These are phyloP conservation scores for Grammomys dolichurus DNA, from an alignment of 2,113 vertebrate species.

Conservation along the genomic window DNA sequence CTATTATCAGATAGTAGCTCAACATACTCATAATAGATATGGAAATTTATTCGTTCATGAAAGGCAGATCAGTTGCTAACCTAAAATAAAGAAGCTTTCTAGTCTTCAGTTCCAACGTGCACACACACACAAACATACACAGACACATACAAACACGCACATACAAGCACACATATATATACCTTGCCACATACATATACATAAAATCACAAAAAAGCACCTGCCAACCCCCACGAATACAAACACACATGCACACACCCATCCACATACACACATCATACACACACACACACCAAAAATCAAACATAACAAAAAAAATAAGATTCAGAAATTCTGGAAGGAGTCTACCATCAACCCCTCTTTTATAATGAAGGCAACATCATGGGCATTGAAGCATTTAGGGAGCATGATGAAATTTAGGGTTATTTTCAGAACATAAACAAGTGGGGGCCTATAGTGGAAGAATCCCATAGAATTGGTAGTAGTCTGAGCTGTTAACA, in stretches of 20 bases:
- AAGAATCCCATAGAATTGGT: background rate
- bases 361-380: background rate
- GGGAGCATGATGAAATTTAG: background rate
- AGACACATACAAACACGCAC: background rate
- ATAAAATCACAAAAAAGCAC: background rate
- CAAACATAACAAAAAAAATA: background rate
- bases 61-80: background rate
- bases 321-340: background rate
- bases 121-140: background rate
- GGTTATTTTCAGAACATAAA: background rate
- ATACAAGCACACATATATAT: background rate
- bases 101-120: background rate
- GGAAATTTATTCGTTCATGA: background rate
- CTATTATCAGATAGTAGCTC: background rate
- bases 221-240: background rate
- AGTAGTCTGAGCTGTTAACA: background rate
- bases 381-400: background rate
- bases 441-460: background rate
- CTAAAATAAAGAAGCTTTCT: background rate
- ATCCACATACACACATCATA: background rate
- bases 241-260: background rate
- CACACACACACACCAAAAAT: background rate
- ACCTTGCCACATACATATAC: background rate
- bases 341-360: background rate
- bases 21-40: background rate